phyloP scores from a whole-genome alignment of 1,140 invertebrate species.

The Microplitis mediator region DNA sequence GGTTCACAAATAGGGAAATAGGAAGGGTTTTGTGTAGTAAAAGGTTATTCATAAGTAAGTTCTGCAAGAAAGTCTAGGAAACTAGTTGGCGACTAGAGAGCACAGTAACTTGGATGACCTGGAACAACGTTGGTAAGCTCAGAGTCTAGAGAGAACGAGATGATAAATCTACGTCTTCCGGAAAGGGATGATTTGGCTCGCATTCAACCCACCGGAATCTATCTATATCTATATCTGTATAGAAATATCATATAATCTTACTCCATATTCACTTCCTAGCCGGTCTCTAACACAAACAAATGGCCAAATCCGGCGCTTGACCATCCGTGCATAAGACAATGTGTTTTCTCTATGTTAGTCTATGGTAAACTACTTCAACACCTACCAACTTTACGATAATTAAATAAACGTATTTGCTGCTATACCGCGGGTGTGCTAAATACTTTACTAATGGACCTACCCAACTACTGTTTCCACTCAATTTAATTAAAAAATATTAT shows the following conservation, averaged over 20 bases:
- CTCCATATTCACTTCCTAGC: background rate
- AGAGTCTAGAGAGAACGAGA: background rate
- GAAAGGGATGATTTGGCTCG: constrained; percentile 29
- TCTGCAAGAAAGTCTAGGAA: background rate
- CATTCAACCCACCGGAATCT: constrained; percentile 20
- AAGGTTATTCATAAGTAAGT: constrained; percentile 1
- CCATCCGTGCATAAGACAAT: constrained; percentile 6
- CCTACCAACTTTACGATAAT: background rate
- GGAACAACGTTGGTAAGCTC: background rate
- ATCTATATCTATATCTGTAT: background rate
- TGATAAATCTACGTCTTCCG: constrained; percentile 27
- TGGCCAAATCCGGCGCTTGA: background rate
- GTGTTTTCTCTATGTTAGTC: background rate
- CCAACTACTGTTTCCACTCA: too few species aligned
- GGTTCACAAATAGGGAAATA: background rate
- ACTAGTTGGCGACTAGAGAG: background rate
- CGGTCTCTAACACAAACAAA: constrained; percentile 15
- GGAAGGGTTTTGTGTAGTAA: background rate
- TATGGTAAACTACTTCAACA: background rate
- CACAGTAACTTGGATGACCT: constrained; percentile 9
- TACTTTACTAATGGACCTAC: too few species aligned
- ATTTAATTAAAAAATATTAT: too few species aligned
- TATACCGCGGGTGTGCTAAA: too few species aligned
- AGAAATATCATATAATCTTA: constrained; percentile 22
- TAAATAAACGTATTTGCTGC: background rate